Evolutionary conservation across 1,140 invertebrate genomes (phyloP), one percentile per base, ranked within the genome.

Genomic region (Drosophila mauritiana): DNA sequence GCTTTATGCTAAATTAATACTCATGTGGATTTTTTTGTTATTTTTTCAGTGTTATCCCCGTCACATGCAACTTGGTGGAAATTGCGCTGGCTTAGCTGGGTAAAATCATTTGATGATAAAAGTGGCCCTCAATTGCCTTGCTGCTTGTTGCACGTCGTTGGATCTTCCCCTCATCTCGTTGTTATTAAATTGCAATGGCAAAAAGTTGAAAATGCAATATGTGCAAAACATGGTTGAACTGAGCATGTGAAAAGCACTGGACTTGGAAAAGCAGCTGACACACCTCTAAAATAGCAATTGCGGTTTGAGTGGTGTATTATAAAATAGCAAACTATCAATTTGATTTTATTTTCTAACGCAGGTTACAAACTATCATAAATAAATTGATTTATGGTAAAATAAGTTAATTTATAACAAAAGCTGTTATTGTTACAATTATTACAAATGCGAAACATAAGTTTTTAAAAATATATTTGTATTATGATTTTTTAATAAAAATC

Each of bases 21-120:
- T 10, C 8, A 7, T 31, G 8, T 7, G 1, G 8, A 8, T 10
- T 31, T 31, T 2, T 0, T 31, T 10, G 0, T 8, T 8, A 31
- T 31, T 39, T 31, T n/a, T 15, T 11, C 7, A 61, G 34, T 61
- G n/a, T 12, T 27, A 7, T 20, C 15, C 45, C 12, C 25, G n/a
- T 36, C 37, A 20, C 22, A 42, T 43, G 39, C 62, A 45, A 76
- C 70, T 63, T 56, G 20, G 82, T 86, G 73, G 58, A 85, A 86
- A 88, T 75, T 82, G 78, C 57, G 49, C 69, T 56, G 39, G 57
- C 74, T 81, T 69, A 74, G 78, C 61, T 74, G 67, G 31, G 53
- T 55, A 88, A 88, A 86, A 88, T 82, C 75, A 82, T 86, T 86
- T 86, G 75, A 88, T 82, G 78, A 76, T 79, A 86, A 82, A 86